Evolutionary conservation across 1,140 invertebrate species (phyloP).

Genomic region (Tribolium castaneum): DNA sequence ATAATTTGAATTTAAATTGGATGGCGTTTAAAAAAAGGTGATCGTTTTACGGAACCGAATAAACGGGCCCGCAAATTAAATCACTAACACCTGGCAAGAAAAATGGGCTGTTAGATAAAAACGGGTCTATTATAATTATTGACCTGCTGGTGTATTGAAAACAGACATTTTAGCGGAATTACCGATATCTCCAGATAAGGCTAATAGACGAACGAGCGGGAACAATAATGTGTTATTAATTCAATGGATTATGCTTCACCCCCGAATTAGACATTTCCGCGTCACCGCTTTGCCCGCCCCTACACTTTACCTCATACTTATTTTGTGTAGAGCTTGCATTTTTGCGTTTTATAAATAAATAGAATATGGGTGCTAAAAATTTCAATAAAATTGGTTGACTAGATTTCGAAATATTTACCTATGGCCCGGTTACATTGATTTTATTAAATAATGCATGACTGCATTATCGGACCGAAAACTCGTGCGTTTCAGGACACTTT

Average conservation of each 20-base stretch:
- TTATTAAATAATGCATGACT: no score
- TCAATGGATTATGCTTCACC: not conserved
- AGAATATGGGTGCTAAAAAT: no score
- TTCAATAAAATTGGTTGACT: no score
- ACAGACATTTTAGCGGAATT: constrained; percentile 33
- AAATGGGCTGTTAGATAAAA: constrained; percentile 41
- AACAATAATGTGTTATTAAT: constrained; percentile 38
- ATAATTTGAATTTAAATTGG: constrained; percentile 35
- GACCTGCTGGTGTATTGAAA: constrained; percentile 38
- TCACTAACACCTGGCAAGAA: constrained; percentile 40
- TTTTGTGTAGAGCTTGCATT: no score
- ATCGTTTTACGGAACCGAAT: constrained; percentile 40
- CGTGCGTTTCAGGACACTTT: no score
- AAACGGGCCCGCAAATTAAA: constrained; percentile 38
- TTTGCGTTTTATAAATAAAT: no score
- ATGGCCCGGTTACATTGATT: no score
- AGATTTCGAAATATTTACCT: no score
- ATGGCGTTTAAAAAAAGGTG: constrained; percentile 12
- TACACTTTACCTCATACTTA: no score
- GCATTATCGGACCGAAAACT: no score
- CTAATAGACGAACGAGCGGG: constrained; percentile 20
- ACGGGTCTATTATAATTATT: constrained; percentile 39
- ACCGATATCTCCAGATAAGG: constrained; percentile 27
- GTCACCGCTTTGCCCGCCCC: no score
- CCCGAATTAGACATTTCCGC: not conserved